Evolutionary conservation across 35 echinoderm and acorn worm species (phyloP).

Genomic region (Heliocidaris tuberculata): DNA sequence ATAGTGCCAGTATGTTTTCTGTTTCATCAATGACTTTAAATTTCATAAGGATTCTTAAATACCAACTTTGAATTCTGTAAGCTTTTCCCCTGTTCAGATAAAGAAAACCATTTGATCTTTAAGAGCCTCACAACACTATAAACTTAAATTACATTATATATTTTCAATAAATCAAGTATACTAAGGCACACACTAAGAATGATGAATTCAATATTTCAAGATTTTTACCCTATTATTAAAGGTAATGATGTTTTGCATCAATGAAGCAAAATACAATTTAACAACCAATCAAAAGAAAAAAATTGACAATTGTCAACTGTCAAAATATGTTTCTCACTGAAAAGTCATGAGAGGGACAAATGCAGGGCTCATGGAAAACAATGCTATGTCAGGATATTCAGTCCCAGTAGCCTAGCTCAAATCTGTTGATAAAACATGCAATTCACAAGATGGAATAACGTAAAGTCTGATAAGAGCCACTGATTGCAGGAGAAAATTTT

Average conservation of each 20-base stretch:
- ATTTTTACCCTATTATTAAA: no score
- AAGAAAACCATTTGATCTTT: not conserved
- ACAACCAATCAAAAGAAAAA: not conserved
- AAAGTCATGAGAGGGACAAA: no score
- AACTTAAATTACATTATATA: not conserved
- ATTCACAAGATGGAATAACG: not conserved
- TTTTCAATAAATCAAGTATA: not conserved
- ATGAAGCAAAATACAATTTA: not conserved
- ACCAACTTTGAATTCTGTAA: no score
- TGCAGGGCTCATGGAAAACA: not conserved
- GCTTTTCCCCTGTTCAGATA: not conserved
- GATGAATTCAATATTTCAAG: no score
- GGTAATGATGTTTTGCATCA: not conserved
- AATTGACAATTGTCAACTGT: not conserved
- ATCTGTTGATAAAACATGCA: not conserved
- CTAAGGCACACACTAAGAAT: not conserved
- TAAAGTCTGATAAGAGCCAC: no score
- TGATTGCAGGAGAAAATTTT: no score
- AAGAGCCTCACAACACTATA: not conserved
- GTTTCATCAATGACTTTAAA: not conserved
- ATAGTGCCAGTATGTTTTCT: not conserved
- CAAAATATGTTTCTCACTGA: no score
- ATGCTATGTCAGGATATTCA: not conserved
- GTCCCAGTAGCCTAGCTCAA: not conserved
- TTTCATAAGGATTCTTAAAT: not conserved